These are phyloP conservation scores for Siniperca chuatsi DNA, from an alignment of 2,113 vertebrate genomes.

Conservation along the genomic window DNA sequence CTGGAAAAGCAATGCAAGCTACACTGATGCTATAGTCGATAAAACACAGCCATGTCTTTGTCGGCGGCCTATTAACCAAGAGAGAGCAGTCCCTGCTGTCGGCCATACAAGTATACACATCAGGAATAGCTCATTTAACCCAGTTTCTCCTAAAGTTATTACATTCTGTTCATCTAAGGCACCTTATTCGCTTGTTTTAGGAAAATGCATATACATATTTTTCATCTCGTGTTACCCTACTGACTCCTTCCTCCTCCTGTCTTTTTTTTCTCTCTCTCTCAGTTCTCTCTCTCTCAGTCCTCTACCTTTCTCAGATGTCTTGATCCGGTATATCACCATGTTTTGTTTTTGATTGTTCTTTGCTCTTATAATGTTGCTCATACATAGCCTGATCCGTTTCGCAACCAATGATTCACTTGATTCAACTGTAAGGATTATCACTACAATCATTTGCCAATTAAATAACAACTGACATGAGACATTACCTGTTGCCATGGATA, in stretches of 20 bases:
- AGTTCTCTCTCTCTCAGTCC: not conserved
- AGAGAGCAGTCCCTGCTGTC: conserved; percentile 1
- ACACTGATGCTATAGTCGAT: not conserved
- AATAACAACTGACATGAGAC: not conserved
- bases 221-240: not conserved
- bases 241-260: not conserved
- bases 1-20: not conserved
- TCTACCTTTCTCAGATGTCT: not conserved
- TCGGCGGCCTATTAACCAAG: not conserved
- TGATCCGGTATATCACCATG: not conserved
- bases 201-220: not conserved
- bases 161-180: not conserved
- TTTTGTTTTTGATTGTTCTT: not conserved
- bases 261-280: too few relatives aligned
- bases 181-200: not conserved
- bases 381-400: not conserved
- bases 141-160: not conserved
- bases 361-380: not conserved
- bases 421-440: not conserved
- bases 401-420: not conserved
- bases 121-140: not conserved
- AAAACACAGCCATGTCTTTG: not conserved
- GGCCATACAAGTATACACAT: not conserved
- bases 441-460: not conserved
- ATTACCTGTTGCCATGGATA: conserved; percentile 21